These are phyloP conservation scores for Acrocera orbiculus DNA, from an alignment of 2,888 invertebrate species.

Conservation along the genomic window DNA sequence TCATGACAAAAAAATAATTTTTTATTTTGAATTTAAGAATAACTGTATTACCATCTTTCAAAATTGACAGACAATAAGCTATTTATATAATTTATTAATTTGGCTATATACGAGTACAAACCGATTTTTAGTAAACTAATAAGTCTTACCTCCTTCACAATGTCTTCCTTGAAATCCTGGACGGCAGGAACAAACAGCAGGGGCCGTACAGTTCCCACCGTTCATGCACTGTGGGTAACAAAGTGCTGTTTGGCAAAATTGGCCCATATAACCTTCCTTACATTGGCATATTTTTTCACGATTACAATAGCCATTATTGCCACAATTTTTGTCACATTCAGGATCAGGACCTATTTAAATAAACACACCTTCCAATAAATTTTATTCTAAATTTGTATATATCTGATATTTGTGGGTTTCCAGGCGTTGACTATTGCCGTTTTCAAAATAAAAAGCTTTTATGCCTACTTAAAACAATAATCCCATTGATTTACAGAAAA, in stretches of 20 bases:
- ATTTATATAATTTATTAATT: too few species aligned
- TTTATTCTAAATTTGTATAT: neutral
- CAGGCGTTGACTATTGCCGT: neutral
- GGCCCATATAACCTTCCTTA: conserved; percentile 79
- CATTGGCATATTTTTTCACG: conserved; percentile 73
- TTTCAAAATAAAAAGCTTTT: conserved; percentile 1
- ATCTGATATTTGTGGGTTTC: neutral
- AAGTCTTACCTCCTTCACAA: conserved; percentile 65
- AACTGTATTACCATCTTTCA: too few species aligned
- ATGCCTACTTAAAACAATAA: neutral
- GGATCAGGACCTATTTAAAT: conserved; percentile 59
- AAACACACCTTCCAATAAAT: neutral
- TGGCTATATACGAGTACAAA: too few species aligned
- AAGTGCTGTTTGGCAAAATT: conserved; percentile 71
- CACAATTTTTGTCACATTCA: conserved; percentile 74
- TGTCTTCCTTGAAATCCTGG: conserved; percentile 80
- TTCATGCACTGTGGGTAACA: conserved; percentile 89
- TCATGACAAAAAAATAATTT: too few species aligned
- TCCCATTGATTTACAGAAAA: too few species aligned
- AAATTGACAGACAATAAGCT: too few species aligned
- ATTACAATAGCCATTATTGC: conserved; percentile 71
- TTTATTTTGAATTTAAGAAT: too few species aligned
- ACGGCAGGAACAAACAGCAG: conserved; percentile 74
- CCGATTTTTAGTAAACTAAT: too few species aligned
- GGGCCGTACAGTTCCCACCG: conserved; percentile 79